phyloP scores from a whole-genome alignment of 2,113 vertebrate genomes.

The Petrocephalus microphthalmus region DNA sequence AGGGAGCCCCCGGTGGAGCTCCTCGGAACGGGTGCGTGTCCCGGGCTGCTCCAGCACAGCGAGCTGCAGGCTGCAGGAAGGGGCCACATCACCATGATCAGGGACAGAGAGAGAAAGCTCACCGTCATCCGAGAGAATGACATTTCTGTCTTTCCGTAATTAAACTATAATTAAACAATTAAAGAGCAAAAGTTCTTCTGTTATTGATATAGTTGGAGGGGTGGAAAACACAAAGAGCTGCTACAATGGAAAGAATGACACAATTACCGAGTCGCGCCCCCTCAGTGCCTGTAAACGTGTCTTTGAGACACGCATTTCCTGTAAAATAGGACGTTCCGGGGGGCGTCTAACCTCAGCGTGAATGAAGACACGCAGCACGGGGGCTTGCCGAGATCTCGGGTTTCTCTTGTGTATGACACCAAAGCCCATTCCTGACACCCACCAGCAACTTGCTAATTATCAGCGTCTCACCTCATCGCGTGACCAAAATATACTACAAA shows the following conservation, averaged over 20 bases:
- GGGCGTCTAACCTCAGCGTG: background rate
- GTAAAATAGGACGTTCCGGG: background rate
- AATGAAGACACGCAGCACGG: background rate
- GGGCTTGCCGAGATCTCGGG: background rate
- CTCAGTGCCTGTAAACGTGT: background rate
- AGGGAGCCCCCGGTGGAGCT: conserved; percentile 60
- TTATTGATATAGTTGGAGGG: background rate
- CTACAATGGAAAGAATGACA: background rate
- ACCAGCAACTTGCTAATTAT: background rate
- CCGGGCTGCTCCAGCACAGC: conserved; percentile 62
- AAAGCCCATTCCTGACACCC: background rate
- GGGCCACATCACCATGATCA: background rate
- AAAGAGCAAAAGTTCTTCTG: background rate
- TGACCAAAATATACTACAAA: background rate
- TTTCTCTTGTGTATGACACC: background rate
- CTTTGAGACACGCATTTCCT: background rate
- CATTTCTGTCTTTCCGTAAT: background rate
- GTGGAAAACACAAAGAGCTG: background rate
- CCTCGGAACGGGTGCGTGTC: conserved; percentile 50
- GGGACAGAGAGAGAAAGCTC: background rate
- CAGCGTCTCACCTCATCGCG: background rate
- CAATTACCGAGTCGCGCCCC: background rate
- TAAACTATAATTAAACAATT: background rate
- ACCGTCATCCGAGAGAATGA: background rate
- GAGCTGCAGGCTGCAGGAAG: conserved; percentile 76